These are phyloP conservation scores for Altica lythri DNA, from an alignment of 2,888 invertebrate genomes.

Conservation along the genomic window DNA sequence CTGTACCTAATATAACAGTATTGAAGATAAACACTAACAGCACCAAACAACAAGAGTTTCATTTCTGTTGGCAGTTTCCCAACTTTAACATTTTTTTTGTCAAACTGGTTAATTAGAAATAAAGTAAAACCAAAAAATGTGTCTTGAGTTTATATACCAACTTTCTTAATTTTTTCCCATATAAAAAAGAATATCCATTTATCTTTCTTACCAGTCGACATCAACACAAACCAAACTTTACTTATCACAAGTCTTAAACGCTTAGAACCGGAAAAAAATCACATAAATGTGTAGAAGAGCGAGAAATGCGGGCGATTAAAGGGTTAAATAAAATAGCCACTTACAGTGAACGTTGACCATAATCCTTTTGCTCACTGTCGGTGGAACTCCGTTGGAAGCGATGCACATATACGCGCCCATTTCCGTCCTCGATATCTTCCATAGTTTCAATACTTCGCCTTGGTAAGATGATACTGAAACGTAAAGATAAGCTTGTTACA, in stretches of 20 bases:
- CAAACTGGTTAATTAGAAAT: too few species aligned
- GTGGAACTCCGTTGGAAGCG: constrained; percentile 86
- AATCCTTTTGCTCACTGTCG: constrained; percentile 86
- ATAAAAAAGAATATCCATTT: too few species aligned
- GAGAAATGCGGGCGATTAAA: constrained; percentile 19
- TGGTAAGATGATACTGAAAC: constrained; percentile 70
- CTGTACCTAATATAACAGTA: too few species aligned
- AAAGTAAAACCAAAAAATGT: too few species aligned
- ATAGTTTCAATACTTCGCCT: constrained; percentile 75
- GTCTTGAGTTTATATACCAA: too few species aligned
- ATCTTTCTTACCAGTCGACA: too few species aligned
- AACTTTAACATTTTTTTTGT: too few species aligned
- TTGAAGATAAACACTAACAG: too few species aligned
- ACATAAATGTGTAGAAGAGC: constrained; percentile 1
- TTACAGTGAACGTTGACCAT: constrained; percentile 88
- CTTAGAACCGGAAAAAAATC: background rate
- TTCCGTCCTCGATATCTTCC: constrained; percentile 83
- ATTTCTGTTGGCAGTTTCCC: too few species aligned
- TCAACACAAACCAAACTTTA: constrained; percentile 1
- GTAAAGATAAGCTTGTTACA: constrained; percentile 19
- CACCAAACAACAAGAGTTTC: too few species aligned
- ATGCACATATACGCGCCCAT: constrained; percentile 93
- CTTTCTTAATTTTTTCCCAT: too few species aligned
- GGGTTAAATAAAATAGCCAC: constrained; percentile 56
- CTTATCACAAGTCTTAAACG: background rate